phyloP scores from a whole-genome alignment of 2,888 invertebrate genomes.

The Pandemis corylana region DNA sequence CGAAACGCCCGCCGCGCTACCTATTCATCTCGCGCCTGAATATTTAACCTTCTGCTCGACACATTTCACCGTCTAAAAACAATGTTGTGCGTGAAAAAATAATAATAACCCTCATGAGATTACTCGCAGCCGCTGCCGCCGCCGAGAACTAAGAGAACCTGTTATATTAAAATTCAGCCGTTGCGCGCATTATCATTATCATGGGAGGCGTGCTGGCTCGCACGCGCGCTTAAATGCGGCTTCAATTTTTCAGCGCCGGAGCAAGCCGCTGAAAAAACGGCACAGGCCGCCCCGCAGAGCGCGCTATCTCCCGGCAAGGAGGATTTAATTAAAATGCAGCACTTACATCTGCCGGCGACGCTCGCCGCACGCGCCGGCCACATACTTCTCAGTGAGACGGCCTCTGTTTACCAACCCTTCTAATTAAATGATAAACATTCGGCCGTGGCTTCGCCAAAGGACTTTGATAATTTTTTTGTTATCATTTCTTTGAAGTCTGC shows the following conservation, averaged over 20 bases:
- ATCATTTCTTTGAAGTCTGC: constrained; percentile 54
- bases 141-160: constrained; percentile 46
- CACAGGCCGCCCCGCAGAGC: constrained; percentile 50
- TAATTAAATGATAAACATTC: constrained; percentile 68
- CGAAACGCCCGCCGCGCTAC: constrained; percentile 39
- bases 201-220: constrained; percentile 50
- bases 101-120: constrained; percentile 47
- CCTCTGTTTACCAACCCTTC: constrained; percentile 48
- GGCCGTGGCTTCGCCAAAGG: constrained; percentile 45
- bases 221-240: constrained; percentile 52
- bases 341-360: constrained; percentile 55
- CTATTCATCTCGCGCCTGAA: constrained; percentile 36
- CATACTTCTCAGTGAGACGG: constrained; percentile 27
- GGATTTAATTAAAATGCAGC: constrained; percentile 74
- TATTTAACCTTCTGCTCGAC: constrained; percentile 34
- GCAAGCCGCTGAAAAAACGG: constrained; percentile 56
- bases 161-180: constrained; percentile 58
- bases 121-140: constrained; percentile 45
- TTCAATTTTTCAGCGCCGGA: constrained; percentile 58
- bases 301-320: constrained; percentile 59
- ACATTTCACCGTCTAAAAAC: constrained; percentile 28
- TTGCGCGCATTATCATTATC: constrained; percentile 59
- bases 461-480: constrained; percentile 52
- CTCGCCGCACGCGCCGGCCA: constrained; percentile 12
- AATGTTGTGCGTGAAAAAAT: constrained; percentile 42